Conservation (phyloP, 2,888 invertebrate genomes). For the Erebia epiphron region DNA sequence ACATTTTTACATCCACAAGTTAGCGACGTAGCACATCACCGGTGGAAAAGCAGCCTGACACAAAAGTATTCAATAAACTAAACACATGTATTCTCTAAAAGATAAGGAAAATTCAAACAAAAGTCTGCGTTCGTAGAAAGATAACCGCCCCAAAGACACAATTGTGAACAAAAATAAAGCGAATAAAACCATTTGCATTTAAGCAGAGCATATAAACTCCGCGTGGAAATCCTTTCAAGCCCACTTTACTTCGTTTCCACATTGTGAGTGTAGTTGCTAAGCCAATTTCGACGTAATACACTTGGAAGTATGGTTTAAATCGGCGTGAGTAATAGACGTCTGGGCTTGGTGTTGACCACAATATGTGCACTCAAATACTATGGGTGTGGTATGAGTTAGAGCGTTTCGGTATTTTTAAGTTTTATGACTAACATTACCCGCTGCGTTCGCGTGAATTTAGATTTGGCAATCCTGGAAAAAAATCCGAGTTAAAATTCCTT, state of each 20-base stretch:
- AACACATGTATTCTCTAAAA: neutral
- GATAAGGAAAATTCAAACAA: slow-evolving; percentile 1
- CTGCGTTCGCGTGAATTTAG: too few species aligned
- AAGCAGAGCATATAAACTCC: slow-evolving; percentile 27
- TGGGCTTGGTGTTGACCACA: slow-evolving; percentile 35
- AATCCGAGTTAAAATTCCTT: neutral
- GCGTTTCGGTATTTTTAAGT: slow-evolving; percentile 14
- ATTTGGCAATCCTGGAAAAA: too few species aligned
- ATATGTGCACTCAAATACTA: slow-evolving; percentile 33
- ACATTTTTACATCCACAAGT: too few species aligned
- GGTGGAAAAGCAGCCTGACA: too few species aligned
- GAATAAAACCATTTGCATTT: slow-evolving; percentile 28
- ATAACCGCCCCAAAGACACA: slow-evolving; percentile 9
- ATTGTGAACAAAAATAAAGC: slow-evolving; percentile 13
- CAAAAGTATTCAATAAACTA: neutral
- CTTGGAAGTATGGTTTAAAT: slow-evolving; percentile 18
- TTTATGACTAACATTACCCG: neutral
- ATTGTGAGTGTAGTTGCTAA: slow-evolving; percentile 2
- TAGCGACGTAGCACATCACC: too few species aligned
- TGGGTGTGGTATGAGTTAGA: slow-evolving; percentile 11
- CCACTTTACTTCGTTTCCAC: slow-evolving; percentile 24
- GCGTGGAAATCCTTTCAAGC: slow-evolving; percentile 27
- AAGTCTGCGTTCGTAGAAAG: neutral
- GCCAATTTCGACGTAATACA: neutral
- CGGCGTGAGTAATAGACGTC: slow-evolving; percentile 11